Conservation (phyloP, 2,888 invertebrate species). For the Nycteola revayana region DNA sequence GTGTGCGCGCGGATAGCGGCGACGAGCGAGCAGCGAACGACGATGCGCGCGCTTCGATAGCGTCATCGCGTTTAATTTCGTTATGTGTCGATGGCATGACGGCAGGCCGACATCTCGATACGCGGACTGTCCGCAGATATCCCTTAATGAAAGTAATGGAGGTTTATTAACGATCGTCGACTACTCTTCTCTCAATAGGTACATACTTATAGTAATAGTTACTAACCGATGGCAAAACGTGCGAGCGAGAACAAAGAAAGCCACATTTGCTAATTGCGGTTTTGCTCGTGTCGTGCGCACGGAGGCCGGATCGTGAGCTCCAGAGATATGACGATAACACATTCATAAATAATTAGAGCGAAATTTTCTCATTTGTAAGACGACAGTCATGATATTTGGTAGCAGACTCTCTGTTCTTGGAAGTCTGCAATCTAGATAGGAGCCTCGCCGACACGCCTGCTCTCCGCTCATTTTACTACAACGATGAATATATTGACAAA, state of each 20-base stretch:
- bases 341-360: slow-evolving; percentile 83
- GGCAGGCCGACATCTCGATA: slow-evolving; percentile 73
- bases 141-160: slow-evolving; percentile 81
- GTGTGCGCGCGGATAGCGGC: slow-evolving; percentile 54
- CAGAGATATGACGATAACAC: slow-evolving; percentile 81
- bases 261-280: slow-evolving; percentile 81
- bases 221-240: slow-evolving; percentile 66
- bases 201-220: slow-evolving; percentile 67
- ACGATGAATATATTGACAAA: slow-evolving; percentile 44
- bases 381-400: slow-evolving; percentile 81
- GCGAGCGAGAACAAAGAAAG: slow-evolving; percentile 81
- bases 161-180: slow-evolving; percentile 76
- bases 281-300: slow-evolving; percentile 80
- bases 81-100: slow-evolving; percentile 76
- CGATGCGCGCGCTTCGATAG: slow-evolving; percentile 73
- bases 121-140: slow-evolving; percentile 74
- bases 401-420: slow-evolving; percentile 72
- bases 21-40: slow-evolving; percentile 40
- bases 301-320: slow-evolving; percentile 79
- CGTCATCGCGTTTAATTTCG: slow-evolving; percentile 77
- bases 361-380: slow-evolving; percentile 83
- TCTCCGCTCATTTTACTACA: slow-evolving; percentile 61
- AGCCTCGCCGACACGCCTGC: slow-evolving; percentile 70
- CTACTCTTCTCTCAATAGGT: slow-evolving; percentile 55
- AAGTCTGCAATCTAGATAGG: slow-evolving; percentile 73